Evolutionary conservation across 2,113 vertebrate species (phyloP).

Genomic region (Salvelinus alpinus): DNA sequence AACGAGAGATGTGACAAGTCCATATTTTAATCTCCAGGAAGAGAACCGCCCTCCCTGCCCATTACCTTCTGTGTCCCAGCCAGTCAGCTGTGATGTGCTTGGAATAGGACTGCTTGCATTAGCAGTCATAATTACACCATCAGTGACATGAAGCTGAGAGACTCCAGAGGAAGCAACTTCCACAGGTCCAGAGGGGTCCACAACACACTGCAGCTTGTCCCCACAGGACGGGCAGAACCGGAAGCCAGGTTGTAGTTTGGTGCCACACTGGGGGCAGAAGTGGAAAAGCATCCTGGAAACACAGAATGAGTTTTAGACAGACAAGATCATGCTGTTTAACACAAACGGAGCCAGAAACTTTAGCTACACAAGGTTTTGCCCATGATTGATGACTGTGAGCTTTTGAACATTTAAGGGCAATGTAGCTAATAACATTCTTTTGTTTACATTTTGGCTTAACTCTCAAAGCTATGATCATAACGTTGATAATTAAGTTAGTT

Average conservation of each 20-base stretch:
- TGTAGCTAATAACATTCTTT: no score
- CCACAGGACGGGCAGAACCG: constrained; percentile 87
- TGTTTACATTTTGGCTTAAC: no score
- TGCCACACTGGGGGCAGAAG: constrained; percentile 86
- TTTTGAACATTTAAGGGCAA: no score
- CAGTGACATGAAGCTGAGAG: not conserved
- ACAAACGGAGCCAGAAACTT: not conserved
- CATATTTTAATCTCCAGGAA: not conserved
- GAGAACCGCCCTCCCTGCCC: no score
- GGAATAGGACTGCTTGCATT: constrained; percentile 8
- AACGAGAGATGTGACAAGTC: not conserved
- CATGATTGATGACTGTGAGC: no score
- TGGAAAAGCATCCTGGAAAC: constrained; percentile 69
- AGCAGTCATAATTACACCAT: not conserved
- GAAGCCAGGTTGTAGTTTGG: constrained; percentile 73
- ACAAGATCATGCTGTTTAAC: not conserved
- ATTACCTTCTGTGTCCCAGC: not conserved
- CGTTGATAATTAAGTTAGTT: no score
- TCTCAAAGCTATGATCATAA: no score
- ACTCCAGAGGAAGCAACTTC: not conserved
- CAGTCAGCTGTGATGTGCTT: not conserved
- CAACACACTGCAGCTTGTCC: constrained; percentile 59
- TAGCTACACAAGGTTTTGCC: no score
- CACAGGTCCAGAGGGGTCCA: constrained; percentile 21
- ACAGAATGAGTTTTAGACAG: not conserved